phyloP scores from a whole-genome alignment of 2,888 invertebrate species.

The Agapostemon virescens region DNA sequence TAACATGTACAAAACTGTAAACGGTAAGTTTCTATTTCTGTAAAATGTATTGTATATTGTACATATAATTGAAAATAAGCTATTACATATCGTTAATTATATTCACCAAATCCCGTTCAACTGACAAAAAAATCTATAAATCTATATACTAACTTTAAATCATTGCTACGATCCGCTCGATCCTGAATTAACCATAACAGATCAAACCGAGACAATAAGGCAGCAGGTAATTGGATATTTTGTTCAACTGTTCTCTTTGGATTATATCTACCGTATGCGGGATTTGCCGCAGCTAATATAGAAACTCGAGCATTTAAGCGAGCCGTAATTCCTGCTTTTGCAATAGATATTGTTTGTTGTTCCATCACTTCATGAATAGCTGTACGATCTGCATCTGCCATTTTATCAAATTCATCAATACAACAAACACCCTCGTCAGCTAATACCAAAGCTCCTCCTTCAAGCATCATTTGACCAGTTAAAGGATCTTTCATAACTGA shows the following conservation, averaged over 20 bases:
- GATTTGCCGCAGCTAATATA: slow-evolving; percentile 99
- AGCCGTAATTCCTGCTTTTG: slow-evolving; percentile 99
- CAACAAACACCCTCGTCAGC: slow-evolving; percentile 99
- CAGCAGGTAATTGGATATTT: slow-evolving; percentile 98
- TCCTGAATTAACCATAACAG: slow-evolving; percentile 97
- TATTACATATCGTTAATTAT: too few relatives aligned
- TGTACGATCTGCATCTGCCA: slow-evolving; percentile 97
- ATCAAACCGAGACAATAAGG: slow-evolving; percentile 97
- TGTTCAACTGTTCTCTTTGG: slow-evolving; percentile 96
- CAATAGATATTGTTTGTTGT: slow-evolving; percentile 99
- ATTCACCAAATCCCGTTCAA: too few relatives aligned
- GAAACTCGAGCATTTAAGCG: slow-evolving; percentile 98
- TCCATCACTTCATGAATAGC: slow-evolving; percentile 99
- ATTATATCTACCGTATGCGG: slow-evolving; percentile 98
- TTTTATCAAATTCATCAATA: slow-evolving; percentile 99
- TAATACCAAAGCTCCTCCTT: slow-evolving; percentile 97
- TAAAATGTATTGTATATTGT: too few relatives aligned
- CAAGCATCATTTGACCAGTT: slow-evolving; percentile 98
- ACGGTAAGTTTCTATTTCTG: too few relatives aligned
- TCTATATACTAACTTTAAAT: slow-evolving; percentile 82
- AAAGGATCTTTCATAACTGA: slow-evolving; percentile 98
- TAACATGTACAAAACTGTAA: background rate
- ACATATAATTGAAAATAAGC: too few relatives aligned
- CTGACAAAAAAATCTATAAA: too few relatives aligned
- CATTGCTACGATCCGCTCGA: slow-evolving; percentile 85